phyloP scores from a whole-genome alignment of 2,888 invertebrate genomes.

The Conops quadrifasciatus region DNA sequence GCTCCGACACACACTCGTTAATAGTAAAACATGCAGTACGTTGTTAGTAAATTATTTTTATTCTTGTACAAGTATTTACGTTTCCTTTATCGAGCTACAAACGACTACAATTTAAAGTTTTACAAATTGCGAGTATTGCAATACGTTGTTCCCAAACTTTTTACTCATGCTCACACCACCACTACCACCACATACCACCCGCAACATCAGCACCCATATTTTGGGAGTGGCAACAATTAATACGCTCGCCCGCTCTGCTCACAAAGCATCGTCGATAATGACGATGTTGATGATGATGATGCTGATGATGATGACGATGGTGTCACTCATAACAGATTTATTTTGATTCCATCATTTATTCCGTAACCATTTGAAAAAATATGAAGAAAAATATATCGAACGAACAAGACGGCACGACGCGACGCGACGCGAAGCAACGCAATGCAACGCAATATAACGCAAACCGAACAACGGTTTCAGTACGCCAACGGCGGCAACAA shows the following conservation, averaged over 20 bases:
- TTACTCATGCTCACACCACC: no score
- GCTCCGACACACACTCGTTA: constrained; percentile 38
- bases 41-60: background rate
- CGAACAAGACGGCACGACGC: background rate
- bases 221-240: background rate
- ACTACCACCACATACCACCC: no score
- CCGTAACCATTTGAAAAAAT: constrained; percentile 16
- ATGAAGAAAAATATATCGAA: background rate
- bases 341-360: constrained; percentile 37
- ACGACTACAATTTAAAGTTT: no score
- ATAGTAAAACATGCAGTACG: constrained; percentile 39
- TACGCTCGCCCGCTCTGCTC: background rate
- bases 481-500: constrained; percentile 14
- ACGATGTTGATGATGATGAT: background rate
- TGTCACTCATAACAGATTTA: constrained; percentile 28
- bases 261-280: background rate
- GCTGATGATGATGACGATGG: constrained; percentile 1
- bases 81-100: no score
- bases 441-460: background rate
- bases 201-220: no score
- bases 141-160: no score
- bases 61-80: no score
- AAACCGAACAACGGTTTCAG: constrained; percentile 1
- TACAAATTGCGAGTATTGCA: no score
- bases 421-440: no score